Evolutionary conservation across 2,888 invertebrate species (phyloP).

Genomic region (Rhagonycha lutea): DNA sequence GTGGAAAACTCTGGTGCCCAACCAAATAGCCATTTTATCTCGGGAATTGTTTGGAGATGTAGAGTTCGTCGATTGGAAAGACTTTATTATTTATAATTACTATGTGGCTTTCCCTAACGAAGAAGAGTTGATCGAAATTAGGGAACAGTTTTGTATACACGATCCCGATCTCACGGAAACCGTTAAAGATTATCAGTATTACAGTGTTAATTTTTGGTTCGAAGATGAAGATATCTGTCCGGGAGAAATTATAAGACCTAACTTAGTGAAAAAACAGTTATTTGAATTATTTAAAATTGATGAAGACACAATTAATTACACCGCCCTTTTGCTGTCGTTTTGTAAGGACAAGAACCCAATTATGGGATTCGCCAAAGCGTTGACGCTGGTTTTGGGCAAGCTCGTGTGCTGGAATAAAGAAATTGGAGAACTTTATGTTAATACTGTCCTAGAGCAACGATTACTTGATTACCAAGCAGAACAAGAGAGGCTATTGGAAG

Average conservation of each 20-base stretch:
- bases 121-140: slow-evolving; percentile 59
- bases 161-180: slow-evolving; percentile 54
- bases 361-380: slow-evolving; percentile 62
- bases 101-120: slow-evolving; percentile 61
- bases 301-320: slow-evolving; percentile 61
- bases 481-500: slow-evolving; percentile 14
- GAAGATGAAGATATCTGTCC: slow-evolving; percentile 37
- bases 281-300: slow-evolving; percentile 61
- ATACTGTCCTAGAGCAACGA: slow-evolving; percentile 32
- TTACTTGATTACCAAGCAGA: slow-evolving; percentile 33
- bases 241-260: slow-evolving; percentile 18
- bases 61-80: slow-evolving; percentile 66
- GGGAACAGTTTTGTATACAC: slow-evolving; percentile 56
- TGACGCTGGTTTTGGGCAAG: slow-evolving; percentile 62
- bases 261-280: slow-evolving; percentile 60
- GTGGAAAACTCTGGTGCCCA: slow-evolving; percentile 48
- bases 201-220: slow-evolving; percentile 54
- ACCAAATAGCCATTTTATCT: slow-evolving; percentile 14
- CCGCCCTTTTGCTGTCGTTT: slow-evolving; percentile 65
- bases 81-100: slow-evolving; percentile 66
- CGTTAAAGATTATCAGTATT: slow-evolving; percentile 50
- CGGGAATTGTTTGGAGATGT: slow-evolving; percentile 60
- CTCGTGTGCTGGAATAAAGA: slow-evolving; percentile 56
- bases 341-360: slow-evolving; percentile 63
- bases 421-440: slow-evolving; percentile 58